A percentile compares a stretch with the other conserved stretches of the same genome.
Evolutionary conservation across 2,888 invertebrate genomes (phyloP).

Genomic region (Nysson spinosus): DNA sequence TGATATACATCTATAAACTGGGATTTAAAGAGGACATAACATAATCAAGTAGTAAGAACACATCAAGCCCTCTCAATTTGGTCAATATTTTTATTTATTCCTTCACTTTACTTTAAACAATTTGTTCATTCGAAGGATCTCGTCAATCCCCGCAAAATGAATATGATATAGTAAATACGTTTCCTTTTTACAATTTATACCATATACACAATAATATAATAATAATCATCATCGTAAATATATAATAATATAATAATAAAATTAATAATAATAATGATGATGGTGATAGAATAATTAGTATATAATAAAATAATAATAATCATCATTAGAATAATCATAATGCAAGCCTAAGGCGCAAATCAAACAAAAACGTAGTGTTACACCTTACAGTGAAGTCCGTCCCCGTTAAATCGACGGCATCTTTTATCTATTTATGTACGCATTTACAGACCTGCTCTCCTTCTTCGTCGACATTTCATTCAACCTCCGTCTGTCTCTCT

Average conservation of each 20-base stretch:
- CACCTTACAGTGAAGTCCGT: conserved; percentile 64
- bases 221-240: conserved; percentile 41
- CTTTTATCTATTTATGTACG: conserved; percentile 60
- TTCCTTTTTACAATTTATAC: conserved; percentile 72
- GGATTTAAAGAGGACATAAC: too few relatives aligned
- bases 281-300: conserved; percentile 46
- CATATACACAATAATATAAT: conserved; percentile 70
- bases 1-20: too few relatives aligned
- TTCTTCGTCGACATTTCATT: conserved; percentile 42
- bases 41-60: too few relatives aligned
- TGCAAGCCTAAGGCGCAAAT: conserved; percentile 66
- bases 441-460: conserved; percentile 68
- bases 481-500: conserved; percentile 11
- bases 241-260: conserved; percentile 50
- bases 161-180: conserved; percentile 71
- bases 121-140: conserved; percentile 68
- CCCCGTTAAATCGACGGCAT: conserved; percentile 56
- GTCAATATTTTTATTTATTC: conserved; percentile 71
- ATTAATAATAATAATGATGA: conserved; percentile 40
- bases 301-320: conserved; percentile 39
- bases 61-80: conserved; percentile 55
- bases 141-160: conserved; percentile 66
- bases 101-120: conserved; percentile 72
- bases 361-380: conserved; percentile 64
- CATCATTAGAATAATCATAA: conserved; percentile 51